Conservation (phyloP, 2,888 invertebrate species). For the Spilarctia lutea region DNA sequence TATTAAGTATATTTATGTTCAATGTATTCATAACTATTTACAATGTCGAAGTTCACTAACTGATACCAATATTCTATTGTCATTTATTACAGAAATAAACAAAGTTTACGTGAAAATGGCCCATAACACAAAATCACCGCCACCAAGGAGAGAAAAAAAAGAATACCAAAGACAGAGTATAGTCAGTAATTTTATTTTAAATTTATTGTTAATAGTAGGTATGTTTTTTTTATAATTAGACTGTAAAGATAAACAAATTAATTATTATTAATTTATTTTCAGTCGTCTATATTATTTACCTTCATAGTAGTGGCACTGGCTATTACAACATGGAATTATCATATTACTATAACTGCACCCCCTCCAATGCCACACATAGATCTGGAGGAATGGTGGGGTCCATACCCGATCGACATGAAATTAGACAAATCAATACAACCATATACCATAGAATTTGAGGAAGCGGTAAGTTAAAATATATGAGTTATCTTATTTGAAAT, state of each 20-base stretch:
- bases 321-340: neutral
- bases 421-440: slow-evolving; percentile 85
- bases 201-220: neutral
- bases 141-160: neutral
- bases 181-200: neutral
- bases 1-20: neutral
- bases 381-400: slow-evolving; percentile 87
- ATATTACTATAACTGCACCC: slow-evolving; percentile 14
- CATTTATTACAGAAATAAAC: neutral
- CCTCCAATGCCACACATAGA: slow-evolving; percentile 64
- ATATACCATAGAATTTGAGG: slow-evolving; percentile 87
- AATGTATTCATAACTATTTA: neutral
- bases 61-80: neutral
- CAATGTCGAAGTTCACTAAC: neutral
- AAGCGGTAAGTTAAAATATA: slow-evolving; percentile 80
- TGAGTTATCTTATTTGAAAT: neutral
- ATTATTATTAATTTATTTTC: neutral
- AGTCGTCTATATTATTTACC: neutral
- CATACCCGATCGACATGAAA: slow-evolving; percentile 73
- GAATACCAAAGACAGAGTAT: neutral
- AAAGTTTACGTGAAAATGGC: neutral
- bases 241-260: neutral
- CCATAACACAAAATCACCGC: neutral
- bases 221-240: neutral
- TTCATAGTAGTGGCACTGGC: neutral